phyloP scores from a whole-genome alignment of 2,888 invertebrate genomes.

The Cotesia congregata region DNA sequence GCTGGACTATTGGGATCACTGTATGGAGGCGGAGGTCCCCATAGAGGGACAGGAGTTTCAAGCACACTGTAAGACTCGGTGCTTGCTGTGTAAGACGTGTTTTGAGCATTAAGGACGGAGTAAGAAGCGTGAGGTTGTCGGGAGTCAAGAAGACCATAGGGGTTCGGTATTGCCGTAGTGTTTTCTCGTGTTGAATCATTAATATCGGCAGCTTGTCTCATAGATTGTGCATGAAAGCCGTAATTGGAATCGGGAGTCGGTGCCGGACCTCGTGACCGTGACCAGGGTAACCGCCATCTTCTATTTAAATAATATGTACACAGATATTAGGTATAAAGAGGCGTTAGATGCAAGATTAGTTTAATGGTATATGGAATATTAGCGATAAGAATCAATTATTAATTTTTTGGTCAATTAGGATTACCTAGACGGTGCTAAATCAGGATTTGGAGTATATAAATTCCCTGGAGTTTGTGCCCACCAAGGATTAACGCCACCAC shows the following conservation, averaged over 20 bases:
- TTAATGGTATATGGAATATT: constrained; percentile 30
- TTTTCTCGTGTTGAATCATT: constrained; percentile 53
- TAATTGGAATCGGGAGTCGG: constrained; percentile 83
- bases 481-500: constrained; percentile 74
- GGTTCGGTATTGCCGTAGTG: constrained; percentile 51
- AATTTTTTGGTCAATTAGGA: constrained; percentile 26
- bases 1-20: constrained; percentile 84
- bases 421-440: constrained; percentile 70
- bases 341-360: constrained; percentile 18
- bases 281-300: constrained; percentile 70
- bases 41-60: constrained; percentile 71
- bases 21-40: constrained; percentile 93
- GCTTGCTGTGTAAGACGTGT: constrained; percentile 60
- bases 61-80: constrained; percentile 66
- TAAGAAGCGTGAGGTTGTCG: constrained; percentile 72
- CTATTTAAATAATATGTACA: constrained; percentile 51
- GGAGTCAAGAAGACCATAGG: constrained; percentile 48
- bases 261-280: constrained; percentile 66
- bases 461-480: constrained; percentile 78
- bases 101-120: constrained; percentile 72
- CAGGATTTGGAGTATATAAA: constrained; percentile 88
- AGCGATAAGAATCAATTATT: constrained; percentile 36
- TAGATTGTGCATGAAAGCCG: constrained; percentile 72
- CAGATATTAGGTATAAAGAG: neutral
- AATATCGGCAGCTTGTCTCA: constrained; percentile 43